These are phyloP conservation scores for Actinemys pallida DNA, from an alignment of 2,113 vertebrate species.

Conservation along the genomic window DNA sequence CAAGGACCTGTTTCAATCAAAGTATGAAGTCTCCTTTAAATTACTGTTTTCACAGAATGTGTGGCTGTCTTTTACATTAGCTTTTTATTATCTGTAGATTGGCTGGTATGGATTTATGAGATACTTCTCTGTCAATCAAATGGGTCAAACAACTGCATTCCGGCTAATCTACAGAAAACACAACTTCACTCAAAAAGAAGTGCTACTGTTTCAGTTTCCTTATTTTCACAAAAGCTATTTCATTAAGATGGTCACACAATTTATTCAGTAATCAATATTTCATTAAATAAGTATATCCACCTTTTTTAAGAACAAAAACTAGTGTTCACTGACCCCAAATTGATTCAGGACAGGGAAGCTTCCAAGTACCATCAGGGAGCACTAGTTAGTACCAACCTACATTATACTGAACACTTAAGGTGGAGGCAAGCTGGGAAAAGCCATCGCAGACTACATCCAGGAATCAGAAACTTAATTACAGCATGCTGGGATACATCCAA, in stretches of 20 bases:
- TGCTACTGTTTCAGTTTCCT: background rate
- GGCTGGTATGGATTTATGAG: background rate
- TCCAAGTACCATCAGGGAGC: background rate
- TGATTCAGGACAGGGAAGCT: background rate
- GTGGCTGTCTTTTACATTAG: background rate
- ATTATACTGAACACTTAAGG: background rate
- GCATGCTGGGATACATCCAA: background rate
- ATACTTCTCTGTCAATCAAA: background rate
- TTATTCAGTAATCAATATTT: background rate
- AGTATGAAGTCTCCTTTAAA: background rate
- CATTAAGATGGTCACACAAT: background rate
- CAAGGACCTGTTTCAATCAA: background rate
- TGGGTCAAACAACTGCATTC: background rate
- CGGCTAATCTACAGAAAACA: background rate
- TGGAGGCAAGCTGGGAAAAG: background rate
- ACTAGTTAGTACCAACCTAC: background rate
- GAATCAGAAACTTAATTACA: constrained; percentile 6
- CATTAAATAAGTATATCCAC: background rate
- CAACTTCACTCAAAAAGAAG: background rate
- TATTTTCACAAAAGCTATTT: background rate
- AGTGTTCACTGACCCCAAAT: background rate
- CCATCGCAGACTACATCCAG: background rate
- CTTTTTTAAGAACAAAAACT: background rate
- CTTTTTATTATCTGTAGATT: background rate
- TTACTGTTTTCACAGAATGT: background rate